Evolutionary conservation across 2,888 invertebrate genomes (phyloP).

Genomic region (Axea sp.): DNA sequence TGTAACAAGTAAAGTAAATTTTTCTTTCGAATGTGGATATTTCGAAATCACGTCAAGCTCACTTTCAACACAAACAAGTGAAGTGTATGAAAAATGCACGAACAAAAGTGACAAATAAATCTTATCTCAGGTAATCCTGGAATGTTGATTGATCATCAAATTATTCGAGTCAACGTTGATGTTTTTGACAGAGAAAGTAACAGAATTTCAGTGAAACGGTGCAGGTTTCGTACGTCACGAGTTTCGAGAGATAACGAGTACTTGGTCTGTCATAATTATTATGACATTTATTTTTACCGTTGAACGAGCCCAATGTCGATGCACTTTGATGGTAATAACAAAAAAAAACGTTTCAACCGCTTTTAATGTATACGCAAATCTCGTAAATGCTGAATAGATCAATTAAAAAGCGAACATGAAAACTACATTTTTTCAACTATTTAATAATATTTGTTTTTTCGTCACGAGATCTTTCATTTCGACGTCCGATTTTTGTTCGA

Average conservation of each 20-base stretch:
- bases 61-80: slow-evolving; percentile 20
- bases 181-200: slow-evolving; percentile 38
- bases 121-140: slow-evolving; percentile 16
- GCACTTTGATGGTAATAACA: not conserved
- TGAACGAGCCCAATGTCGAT: not conserved
- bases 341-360: not conserved
- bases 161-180: slow-evolving; percentile 39
- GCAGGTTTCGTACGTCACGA: slow-evolving; percentile 20
- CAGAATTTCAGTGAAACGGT: slow-evolving; percentile 17
- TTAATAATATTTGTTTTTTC: too few relatives aligned
- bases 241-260: slow-evolving; percentile 5
- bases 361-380: too few relatives aligned
- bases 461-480: too few relatives aligned
- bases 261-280: slow-evolving; percentile 26
- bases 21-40: not conserved
- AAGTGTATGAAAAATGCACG: slow-evolving; percentile 5
- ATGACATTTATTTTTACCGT: slow-evolving; percentile 30
- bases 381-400: too few relatives aligned
- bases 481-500: not conserved
- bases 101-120: slow-evolving; percentile 17
- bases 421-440: too few relatives aligned
- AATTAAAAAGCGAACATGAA: too few relatives aligned
- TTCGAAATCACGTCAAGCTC: slow-evolving; percentile 1
- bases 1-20: too few relatives aligned
- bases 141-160: slow-evolving; percentile 45